Base-by-base conservation (phyloP, 2,797 vertebrate genomes). In the Synaphobranchus kaupii region DNA sequence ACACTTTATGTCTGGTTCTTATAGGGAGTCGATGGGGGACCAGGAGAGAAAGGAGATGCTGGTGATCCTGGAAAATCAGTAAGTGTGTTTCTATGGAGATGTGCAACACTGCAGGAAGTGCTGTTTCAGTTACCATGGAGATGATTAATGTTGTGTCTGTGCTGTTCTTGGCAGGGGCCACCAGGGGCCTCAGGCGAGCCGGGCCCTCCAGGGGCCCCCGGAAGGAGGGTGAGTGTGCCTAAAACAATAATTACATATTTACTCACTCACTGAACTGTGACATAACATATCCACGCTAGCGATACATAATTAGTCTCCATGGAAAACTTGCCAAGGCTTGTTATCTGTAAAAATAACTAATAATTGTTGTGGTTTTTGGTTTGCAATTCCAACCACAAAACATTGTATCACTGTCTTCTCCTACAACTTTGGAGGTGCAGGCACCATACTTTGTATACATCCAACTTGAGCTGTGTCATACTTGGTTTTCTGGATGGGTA, bases 131-230 rank as follows among this genome's bases (percentile, higher is more conserved):
- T 88, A 44, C 76, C 87, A 34, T 60, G 39, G 85, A 58, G 66
- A 86, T 66, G 66, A 47, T 34, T 80, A 17, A 31, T 56, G n/a
- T 39, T 31, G n/a, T 63, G 56, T 88, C 28, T 87, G 9, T 44
- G 81, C 31, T 76, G 28, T 80, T 86, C 31, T 88, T 34, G 85
- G 39, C 85, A 99, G 98, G 98, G 98, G 84, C 96, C 97, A 0
- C 91, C 93, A 0, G 98, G 98, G 0, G 96, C 97, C 52, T 97
- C 97, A 4, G 98, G 98, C 89, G 98, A 99, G 83, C 96, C 97
- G 0, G 98, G 98, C 0, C 94, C 97, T 34, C 83, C 95, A 0
- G 98, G 98, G n/a, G 92, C 97, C 84, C 97, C 98, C 4, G 98
- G 98, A 34, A 94, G 97, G 82, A 97, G 97, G 94, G 98, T 98